Evolutionary conservation across 2,797 vertebrate species (phyloP).

Genomic region (Tapirus indicus): DNA sequence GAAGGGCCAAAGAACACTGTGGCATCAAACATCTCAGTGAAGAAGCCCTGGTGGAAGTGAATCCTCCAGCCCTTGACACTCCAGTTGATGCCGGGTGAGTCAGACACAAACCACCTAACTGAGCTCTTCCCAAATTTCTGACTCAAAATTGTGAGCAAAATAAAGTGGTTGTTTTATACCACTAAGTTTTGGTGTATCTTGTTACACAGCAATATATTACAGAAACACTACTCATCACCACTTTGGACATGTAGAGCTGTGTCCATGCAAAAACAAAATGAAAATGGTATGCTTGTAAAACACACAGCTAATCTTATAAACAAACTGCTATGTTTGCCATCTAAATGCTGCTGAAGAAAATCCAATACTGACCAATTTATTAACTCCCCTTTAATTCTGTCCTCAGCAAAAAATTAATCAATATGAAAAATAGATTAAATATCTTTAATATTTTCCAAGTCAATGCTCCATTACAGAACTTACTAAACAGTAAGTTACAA

Average conservation of each 20-base stretch:
- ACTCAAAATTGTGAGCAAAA: background rate
- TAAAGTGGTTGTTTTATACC: background rate
- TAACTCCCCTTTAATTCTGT: background rate
- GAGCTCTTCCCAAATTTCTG: slow-evolving; percentile 8
- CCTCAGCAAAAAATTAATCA: background rate
- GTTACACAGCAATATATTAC: background rate
- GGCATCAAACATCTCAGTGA: background rate
- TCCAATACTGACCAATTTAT: background rate
- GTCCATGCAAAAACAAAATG: background rate
- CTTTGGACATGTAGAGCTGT: background rate
- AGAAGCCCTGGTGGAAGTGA: background rate
- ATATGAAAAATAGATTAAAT: background rate
- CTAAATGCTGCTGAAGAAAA: slow-evolving; percentile 12
- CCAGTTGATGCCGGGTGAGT: background rate
- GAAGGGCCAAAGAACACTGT: background rate
- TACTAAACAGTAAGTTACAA: background rate
- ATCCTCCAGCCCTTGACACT: background rate
- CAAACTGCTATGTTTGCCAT: background rate
- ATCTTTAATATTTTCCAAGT: background rate
- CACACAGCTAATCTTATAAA: background rate
- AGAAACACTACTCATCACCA: background rate
- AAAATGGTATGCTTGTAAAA: background rate
- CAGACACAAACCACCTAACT: background rate
- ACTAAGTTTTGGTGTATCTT: background rate
- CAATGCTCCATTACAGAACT: background rate